Conservation (phyloP, 2,888 invertebrate species). For the Fragum fragum region DNA sequence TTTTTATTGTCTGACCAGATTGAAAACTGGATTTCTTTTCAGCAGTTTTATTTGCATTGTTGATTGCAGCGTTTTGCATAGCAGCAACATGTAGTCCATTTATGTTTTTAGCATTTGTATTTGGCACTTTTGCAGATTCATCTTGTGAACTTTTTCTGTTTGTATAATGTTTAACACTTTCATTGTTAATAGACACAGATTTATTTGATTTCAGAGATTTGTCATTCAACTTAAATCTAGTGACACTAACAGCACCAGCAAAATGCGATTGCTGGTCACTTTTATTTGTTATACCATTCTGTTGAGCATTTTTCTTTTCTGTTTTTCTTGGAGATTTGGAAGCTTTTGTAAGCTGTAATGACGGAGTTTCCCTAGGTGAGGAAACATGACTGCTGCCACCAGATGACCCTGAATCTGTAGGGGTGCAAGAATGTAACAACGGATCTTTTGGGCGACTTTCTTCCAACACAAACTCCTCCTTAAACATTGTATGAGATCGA, state of each 20-base stretch:
- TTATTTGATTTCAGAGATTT: constrained; percentile 31
- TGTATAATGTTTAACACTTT: neutral
- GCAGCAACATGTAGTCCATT: constrained; percentile 52
- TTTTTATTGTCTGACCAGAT: constrained; percentile 39
- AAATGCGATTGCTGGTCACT: neutral
- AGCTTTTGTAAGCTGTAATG: constrained; percentile 35
- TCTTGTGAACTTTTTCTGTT: constrained; percentile 25
- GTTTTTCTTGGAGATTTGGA: constrained; percentile 23
- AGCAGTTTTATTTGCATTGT: constrained; percentile 45
- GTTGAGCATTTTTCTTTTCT: constrained; percentile 6
- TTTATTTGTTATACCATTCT: neutral
- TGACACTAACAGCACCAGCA: constrained; percentile 19
- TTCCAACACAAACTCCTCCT: constrained; percentile 82
- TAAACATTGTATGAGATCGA: constrained; percentile 77
- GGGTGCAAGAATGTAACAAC: constrained; percentile 71
- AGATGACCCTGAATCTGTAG: constrained; percentile 69
- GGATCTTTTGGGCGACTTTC: constrained; percentile 81
- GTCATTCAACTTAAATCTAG: constrained; percentile 34
- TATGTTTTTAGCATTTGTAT: constrained; percentile 44
- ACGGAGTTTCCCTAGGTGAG: constrained; percentile 68
- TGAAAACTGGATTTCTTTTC: constrained; percentile 34
- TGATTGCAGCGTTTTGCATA: constrained; percentile 53
- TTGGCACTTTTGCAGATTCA: constrained; percentile 40
- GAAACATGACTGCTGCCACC: constrained; percentile 73
- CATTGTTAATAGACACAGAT: neutral